Conservation (phyloP, 2,888 invertebrate genomes). For the Epinotia bilunana region DNA sequence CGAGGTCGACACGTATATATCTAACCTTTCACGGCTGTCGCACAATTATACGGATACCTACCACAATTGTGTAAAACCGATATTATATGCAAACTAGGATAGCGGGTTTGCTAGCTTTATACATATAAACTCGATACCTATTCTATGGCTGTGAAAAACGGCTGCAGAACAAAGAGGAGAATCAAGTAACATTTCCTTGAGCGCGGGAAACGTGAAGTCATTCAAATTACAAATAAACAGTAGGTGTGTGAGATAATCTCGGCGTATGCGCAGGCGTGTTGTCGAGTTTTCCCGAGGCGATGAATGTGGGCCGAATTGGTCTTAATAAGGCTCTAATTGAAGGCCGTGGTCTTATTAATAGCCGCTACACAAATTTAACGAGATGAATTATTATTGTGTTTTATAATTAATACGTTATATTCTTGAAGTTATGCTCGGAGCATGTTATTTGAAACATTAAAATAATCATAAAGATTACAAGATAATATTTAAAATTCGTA, state of each 20-base stretch:
- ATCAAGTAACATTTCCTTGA: slow-evolving; percentile 65
- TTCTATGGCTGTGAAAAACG: slow-evolving; percentile 58
- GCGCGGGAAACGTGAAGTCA: slow-evolving; percentile 67
- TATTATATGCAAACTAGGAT: slow-evolving; percentile 42
- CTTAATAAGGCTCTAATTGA: slow-evolving; percentile 63
- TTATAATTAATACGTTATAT: slow-evolving; percentile 41
- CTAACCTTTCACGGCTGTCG: slow-evolving; percentile 41
- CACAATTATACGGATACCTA: slow-evolving; percentile 40
- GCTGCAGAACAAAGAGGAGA: slow-evolving; percentile 57
- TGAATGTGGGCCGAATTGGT: slow-evolving; percentile 61
- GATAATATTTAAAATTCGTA: slow-evolving; percentile 31
- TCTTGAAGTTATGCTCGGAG: slow-evolving; percentile 31
- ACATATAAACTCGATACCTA: slow-evolving; percentile 44
- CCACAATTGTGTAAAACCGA: slow-evolving; percentile 39
- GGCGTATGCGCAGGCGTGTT: slow-evolving; percentile 54
- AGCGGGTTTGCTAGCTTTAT: slow-evolving; percentile 44
- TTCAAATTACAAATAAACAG: slow-evolving; percentile 49
- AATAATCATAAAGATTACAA: slow-evolving; percentile 41
- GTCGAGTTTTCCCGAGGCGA: slow-evolving; percentile 62
- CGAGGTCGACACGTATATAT: slow-evolving; percentile 35
- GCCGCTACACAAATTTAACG: slow-evolving; percentile 41
- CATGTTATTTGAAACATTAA: slow-evolving; percentile 34
- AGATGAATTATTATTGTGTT: slow-evolving; percentile 44
- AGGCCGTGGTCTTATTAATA: slow-evolving; percentile 58
- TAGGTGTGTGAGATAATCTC: slow-evolving; percentile 51